Conservation (phyloP, 2,888 invertebrate species). For the Amphipoea lucens region DNA sequence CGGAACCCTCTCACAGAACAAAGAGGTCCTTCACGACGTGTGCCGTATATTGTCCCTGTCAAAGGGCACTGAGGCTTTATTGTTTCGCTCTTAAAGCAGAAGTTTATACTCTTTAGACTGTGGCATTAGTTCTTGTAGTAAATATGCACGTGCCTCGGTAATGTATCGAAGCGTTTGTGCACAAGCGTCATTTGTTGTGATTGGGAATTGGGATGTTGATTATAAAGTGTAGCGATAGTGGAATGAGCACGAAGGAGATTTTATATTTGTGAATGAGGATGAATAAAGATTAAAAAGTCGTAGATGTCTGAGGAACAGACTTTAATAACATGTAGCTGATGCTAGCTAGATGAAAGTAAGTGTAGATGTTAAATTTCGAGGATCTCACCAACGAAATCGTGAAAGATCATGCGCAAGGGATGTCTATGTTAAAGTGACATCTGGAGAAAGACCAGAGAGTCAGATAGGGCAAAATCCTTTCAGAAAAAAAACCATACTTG, state of each 20-base stretch:
- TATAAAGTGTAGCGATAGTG: neutral
- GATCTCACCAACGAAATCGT: neutral
- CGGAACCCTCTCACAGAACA: conserved; percentile 73
- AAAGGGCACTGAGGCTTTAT: conserved; percentile 77
- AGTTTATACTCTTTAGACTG: conserved; percentile 49
- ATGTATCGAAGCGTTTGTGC: conserved; percentile 13
- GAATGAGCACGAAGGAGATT: neutral
- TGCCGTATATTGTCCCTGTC: conserved; percentile 79
- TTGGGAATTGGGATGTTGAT: conserved; percentile 2
- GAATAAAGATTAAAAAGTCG: neutral
- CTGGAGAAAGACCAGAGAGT: neutral
- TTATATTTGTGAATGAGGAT: neutral
- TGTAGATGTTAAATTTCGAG: neutral
- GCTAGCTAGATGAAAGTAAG: neutral
- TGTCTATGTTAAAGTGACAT: neutral
- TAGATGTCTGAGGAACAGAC: neutral
- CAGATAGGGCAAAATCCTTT: too few species aligned
- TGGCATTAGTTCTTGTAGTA: conserved; percentile 24
- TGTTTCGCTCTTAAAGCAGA: conserved; percentile 72
- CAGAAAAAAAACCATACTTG: neutral
- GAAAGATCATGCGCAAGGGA: neutral
- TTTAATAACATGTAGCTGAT: neutral
- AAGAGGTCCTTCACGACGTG: conserved; percentile 72
- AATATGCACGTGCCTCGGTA: conserved; percentile 56
- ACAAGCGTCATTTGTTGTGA: conserved; percentile 7